Base-by-base conservation (phyloP, 2,888 invertebrate species). In the Leptura quadrifasciata region DNA sequence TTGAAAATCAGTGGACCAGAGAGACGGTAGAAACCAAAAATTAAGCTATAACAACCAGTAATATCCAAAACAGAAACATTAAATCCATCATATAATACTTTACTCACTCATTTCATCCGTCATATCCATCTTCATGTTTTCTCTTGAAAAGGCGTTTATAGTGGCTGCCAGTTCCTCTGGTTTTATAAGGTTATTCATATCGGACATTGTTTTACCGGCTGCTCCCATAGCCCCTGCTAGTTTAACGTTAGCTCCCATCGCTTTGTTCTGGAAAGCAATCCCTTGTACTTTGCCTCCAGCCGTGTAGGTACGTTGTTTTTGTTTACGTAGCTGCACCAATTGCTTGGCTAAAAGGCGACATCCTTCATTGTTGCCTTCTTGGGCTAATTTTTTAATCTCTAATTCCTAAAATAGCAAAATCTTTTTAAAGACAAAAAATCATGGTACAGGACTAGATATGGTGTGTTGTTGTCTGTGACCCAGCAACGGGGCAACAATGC, bases 51-150 rank as follows among this genome's bases (percentile, higher is more conserved):
- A 6, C 6, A 52, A 52, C 52, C 52, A 24, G 24, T 3, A 24
- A 24, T 24, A 5, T 24, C 2, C 2, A 24, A 24, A 24, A 24
- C 24, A 24, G 5, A 24, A 24, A 24, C 24, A 2, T 10, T 27
- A 15, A 27, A n/a, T 27, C 8, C 17, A 0, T 10, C 4, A 57
- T 10, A 58, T 10, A 58, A 6, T n/a, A 60, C 2, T 27, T 64
- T n/a, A 90, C 93, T 91, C 91, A 96, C 96, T 95, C 94, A 97
- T 95, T 91, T 98, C 98, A 90, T 98, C 97, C 0, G 96, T 95
- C 96, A 98, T 97, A 83, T 95, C 96, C 96, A 98, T 96, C 87
- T 95, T 96, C 88, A 94, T 94, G 83, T 94, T 94, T 47, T 96
- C 96, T 85, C 93, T 93, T 85, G 94, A 93, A 90, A 98, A 98